Evolutionary conservation across 2,888 invertebrate species (phyloP).

Genomic region (Eurois occulta): DNA sequence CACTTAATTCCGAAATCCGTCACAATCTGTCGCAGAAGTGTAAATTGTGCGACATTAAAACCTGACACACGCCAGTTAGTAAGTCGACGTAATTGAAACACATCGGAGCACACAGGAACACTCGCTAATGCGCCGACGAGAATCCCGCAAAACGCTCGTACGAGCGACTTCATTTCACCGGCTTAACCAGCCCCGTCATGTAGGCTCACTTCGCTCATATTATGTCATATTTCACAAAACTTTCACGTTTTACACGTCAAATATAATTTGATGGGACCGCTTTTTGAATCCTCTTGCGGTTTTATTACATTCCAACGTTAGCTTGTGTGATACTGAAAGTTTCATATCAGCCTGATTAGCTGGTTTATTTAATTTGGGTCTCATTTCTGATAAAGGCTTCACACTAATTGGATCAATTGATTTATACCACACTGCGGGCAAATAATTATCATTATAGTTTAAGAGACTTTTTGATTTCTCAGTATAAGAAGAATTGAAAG

Average conservation of each 20-base stretch:
- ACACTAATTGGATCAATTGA: slow-evolving; percentile 16
- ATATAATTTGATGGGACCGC: slow-evolving; percentile 54
- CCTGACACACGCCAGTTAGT: slow-evolving; percentile 56
- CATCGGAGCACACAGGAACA: slow-evolving; percentile 57
- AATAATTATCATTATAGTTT: background rate
- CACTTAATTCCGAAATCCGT: slow-evolving; percentile 45
- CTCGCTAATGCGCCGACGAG: slow-evolving; percentile 54
- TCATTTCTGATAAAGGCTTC: slow-evolving; percentile 1
- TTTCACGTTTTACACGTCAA: slow-evolving; percentile 58
- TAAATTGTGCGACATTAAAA: slow-evolving; percentile 54
- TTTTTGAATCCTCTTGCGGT: slow-evolving; percentile 41
- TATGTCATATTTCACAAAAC: slow-evolving; percentile 61
- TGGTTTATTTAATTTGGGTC: slow-evolving; percentile 34
- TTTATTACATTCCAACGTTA: slow-evolving; percentile 46
- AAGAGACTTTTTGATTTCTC: slow-evolving; percentile 4
- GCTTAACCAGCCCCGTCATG: slow-evolving; percentile 56
- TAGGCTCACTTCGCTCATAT: slow-evolving; percentile 50
- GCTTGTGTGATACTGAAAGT: slow-evolving; percentile 37
- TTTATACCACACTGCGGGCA: slow-evolving; percentile 7
- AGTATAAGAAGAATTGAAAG: background rate
- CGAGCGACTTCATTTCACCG: slow-evolving; percentile 65
- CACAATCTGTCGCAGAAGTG: slow-evolving; percentile 33
- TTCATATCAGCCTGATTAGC: slow-evolving; percentile 29
- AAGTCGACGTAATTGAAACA: slow-evolving; percentile 64
- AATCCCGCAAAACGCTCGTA: slow-evolving; percentile 63